Percentiles rank a stretch among this genome's conserved stretches.
These are phyloP conservation scores for Pimephales promelas DNA, from an alignment of 2,113 vertebrate genomes.

Conservation along the genomic window DNA sequence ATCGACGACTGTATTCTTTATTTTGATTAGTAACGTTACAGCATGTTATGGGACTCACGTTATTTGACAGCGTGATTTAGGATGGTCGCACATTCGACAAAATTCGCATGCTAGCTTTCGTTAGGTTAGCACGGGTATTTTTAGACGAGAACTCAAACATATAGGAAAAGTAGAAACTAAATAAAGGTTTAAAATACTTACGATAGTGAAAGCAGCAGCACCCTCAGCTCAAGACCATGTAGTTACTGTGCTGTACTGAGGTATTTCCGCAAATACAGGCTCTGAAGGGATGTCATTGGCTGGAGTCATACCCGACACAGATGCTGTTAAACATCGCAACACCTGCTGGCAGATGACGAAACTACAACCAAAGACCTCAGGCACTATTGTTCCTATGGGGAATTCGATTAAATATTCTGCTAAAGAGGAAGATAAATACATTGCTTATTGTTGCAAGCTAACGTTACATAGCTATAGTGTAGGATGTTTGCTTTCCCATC, in stretches of 20 bases:
- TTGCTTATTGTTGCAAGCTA: neutral
- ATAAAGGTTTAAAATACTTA: neutral
- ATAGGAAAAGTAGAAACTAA: neutral
- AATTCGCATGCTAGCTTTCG: neutral
- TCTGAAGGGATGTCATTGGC: neutral
- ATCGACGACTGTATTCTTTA: neutral
- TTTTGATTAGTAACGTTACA: neutral
- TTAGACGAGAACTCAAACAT: neutral
- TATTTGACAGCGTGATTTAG: neutral
- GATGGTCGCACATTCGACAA: neutral
- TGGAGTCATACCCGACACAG: neutral
- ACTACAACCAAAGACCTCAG: neutral
- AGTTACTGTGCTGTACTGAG: neutral
- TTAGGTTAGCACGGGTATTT: neutral
- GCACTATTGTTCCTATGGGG: too few relatives aligned
- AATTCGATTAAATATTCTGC: too few relatives aligned
- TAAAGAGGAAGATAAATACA: too few relatives aligned
- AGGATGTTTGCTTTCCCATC: too few relatives aligned
- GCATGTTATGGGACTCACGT: neutral
- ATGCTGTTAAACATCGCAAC: neutral
- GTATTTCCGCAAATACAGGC: slow-evolving; percentile 34
- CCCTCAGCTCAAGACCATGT: neutral
- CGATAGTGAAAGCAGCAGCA: neutral
- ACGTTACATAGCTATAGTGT: too few relatives aligned
- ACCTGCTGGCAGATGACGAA: neutral